Conservation (phyloP, 1,140 invertebrate species). For the Idris sp. region DNA sequence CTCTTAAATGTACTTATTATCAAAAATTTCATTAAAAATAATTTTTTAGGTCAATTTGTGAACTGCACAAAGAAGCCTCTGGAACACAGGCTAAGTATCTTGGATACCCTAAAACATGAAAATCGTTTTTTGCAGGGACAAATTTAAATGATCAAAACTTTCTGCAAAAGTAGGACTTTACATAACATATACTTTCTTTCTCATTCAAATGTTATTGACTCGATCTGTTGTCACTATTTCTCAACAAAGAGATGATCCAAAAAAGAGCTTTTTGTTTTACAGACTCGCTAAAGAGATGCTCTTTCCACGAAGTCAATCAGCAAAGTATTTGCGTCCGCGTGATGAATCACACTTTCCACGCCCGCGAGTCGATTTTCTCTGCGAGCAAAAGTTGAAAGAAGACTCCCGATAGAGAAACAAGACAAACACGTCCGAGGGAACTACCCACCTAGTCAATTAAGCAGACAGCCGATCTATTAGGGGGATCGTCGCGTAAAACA, state of each 20-base stretch:
- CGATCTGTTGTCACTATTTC: constrained; percentile 47
- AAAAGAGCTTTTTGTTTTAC: constrained; percentile 57
- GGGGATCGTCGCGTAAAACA: constrained; percentile 57
- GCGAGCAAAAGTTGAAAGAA: no score
- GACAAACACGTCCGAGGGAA: constrained; percentile 12
- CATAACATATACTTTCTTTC: no score
- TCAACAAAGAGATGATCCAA: constrained; percentile 40
- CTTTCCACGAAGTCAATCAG: constrained; percentile 47
- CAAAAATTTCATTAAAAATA: no score
- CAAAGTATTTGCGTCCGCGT: constrained; percentile 30
- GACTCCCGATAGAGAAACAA: neutral
- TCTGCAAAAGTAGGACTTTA: no score
- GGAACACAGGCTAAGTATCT: no score
- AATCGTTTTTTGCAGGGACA: no score
- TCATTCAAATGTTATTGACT: no score
- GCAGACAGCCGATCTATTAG: constrained; percentile 69
- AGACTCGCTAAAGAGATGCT: constrained; percentile 50
- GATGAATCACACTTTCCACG: constrained; percentile 59
- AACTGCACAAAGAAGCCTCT: no score
- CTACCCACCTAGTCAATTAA: constrained; percentile 70
- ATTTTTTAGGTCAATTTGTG: no score
- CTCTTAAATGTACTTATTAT: no score
- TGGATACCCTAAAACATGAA: no score
- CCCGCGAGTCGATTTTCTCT: constrained; percentile 29
- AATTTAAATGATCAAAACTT: no score